Percentiles rank a stretch among this genome's conserved stretches.
These are phyloP conservation scores for Acanthiza pusilla DNA, from an alignment of 2,797 vertebrate species.

Conservation along the genomic window DNA sequence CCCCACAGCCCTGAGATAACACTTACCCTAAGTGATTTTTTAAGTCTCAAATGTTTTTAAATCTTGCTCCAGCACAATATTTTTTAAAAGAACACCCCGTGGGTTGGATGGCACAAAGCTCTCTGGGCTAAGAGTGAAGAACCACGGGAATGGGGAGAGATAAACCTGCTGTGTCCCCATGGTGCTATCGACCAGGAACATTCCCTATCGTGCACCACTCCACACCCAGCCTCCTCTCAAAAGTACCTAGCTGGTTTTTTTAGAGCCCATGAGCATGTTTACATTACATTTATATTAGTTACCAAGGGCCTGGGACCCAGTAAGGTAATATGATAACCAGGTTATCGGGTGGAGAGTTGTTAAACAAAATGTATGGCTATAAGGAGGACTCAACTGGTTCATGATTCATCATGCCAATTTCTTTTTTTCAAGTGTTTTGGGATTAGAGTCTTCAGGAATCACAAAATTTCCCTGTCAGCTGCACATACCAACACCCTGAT, in stretches of 20 bases:
- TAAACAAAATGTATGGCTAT: not conserved
- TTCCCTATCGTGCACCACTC: not conserved
- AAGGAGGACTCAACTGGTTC: not conserved
- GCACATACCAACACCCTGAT: not conserved
- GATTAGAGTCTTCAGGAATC: not conserved
- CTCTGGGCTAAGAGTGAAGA: not conserved
- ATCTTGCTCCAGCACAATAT: rapidly evolving
- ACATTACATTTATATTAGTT: not conserved
- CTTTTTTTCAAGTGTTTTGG: not conserved
- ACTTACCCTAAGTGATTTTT: not conserved
- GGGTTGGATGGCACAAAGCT: not conserved
- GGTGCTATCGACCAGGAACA: not conserved
- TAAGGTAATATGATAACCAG: not conserved
- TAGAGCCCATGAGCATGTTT: not conserved
- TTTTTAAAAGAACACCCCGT: not conserved
- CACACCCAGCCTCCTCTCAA: not conserved
- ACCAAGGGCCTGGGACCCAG: not conserved
- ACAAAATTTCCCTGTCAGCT: not conserved
- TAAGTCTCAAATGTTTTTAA: not conserved
- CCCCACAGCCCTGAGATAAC: not conserved
- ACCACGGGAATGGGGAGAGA: not conserved
- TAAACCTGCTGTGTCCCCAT: not conserved
- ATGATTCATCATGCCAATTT: not conserved
- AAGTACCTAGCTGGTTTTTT: not conserved
- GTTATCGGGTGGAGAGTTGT: not conserved